These are phyloP conservation scores for Acridotheres tristis DNA, from an alignment of 2,797 vertebrate species.

Conservation along the genomic window DNA sequence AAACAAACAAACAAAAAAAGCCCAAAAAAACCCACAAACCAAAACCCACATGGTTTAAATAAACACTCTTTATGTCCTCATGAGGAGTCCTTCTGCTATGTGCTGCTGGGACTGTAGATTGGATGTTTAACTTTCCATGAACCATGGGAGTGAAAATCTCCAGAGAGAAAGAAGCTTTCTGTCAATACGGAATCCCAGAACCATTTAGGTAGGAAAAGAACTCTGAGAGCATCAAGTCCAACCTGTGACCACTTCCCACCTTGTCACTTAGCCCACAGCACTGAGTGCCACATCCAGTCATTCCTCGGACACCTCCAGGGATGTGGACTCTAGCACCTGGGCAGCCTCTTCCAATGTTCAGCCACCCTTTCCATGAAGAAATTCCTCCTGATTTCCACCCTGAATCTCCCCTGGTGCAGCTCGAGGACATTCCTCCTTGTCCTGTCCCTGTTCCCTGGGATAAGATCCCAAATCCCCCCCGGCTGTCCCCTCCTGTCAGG, in stretches of 20 bases:
- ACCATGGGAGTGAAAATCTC: background rate
- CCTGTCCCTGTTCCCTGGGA: background rate
- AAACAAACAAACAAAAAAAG: no score
- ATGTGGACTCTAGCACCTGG: background rate
- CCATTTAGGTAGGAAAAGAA: background rate
- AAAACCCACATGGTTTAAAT: background rate
- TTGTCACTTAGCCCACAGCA: background rate
- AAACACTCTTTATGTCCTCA: background rate
- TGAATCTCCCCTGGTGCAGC: background rate
- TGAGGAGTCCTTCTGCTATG: background rate
- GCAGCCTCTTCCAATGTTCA: background rate
- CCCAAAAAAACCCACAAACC: no score
- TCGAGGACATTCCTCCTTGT: fast-evolving
- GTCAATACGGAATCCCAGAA: background rate
- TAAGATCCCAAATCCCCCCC: fast-evolving
- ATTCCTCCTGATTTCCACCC: background rate
- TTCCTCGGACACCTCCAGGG: background rate
- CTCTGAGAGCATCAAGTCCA: background rate
- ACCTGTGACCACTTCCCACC: fast-evolving
- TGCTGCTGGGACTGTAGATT: background rate
- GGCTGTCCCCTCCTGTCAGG: background rate
- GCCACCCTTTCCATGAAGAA: background rate
- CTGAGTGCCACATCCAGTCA: fast-evolving
- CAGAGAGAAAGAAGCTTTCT: background rate
- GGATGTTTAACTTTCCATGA: background rate